Conservation (phyloP, 2,797 vertebrate species). For the Sebastes itinus region DNA sequence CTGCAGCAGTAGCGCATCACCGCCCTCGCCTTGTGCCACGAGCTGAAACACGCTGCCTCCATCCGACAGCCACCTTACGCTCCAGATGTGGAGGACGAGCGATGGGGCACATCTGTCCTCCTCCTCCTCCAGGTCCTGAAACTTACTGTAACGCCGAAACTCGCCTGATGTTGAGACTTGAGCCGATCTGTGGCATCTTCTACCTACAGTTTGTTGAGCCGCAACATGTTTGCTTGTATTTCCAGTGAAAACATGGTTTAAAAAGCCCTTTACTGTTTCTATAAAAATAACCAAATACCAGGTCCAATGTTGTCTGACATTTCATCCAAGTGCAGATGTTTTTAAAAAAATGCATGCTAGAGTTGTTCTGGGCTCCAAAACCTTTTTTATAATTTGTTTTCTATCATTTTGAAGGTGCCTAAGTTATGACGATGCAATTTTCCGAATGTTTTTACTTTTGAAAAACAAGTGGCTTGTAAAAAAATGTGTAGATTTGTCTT, state of each 20-base stretch:
- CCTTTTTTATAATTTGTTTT: conserved; percentile 58
- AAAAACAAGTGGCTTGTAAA: conserved; percentile 68
- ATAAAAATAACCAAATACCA: neutral
- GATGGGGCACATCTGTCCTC: conserved; percentile 2
- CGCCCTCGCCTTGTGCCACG: conserved; percentile 57
- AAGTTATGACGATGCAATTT: conserved; percentile 79
- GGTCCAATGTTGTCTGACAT: neutral
- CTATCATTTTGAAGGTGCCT: conserved; percentile 73
- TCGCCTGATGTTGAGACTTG: conserved; percentile 8
- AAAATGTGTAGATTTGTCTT: conserved; percentile 68
- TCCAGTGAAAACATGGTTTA: neutral
- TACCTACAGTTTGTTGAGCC: conserved; percentile 20
- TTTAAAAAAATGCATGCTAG: conserved; percentile 44
- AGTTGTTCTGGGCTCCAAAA: conserved; percentile 55
- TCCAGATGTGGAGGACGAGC: conserved; percentile 23
- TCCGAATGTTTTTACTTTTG: conserved; percentile 71
- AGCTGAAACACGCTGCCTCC: conserved; percentile 31
- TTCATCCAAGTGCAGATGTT: conserved; percentile 30
- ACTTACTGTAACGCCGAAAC: conserved; percentile 17
- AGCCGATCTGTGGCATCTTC: neutral
- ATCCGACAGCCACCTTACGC: conserved; percentile 60
- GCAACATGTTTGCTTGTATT: neutral
- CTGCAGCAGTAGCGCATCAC: conserved; percentile 51
- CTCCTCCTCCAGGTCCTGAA: neutral
- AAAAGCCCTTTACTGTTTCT: conserved; percentile 17